Percentiles rank a stretch among this genome's conserved stretches.
Conservation (phyloP, 2,797 vertebrate species). For the Staurois parvus region DNA sequence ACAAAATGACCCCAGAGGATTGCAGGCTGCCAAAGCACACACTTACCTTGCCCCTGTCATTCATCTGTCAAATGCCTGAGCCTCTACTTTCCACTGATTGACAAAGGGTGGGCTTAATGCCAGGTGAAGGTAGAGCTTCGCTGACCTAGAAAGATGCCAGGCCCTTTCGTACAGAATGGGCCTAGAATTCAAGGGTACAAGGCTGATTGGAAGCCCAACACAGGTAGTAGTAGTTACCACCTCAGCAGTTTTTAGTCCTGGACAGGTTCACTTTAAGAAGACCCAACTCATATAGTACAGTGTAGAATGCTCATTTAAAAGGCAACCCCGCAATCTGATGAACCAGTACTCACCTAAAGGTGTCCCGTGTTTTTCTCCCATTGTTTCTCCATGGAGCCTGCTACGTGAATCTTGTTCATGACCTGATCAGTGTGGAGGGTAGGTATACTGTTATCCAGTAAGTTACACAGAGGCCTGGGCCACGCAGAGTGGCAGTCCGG, state of each 20-base stretch:
- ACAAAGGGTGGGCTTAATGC: no score
- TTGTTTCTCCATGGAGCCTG: constrained; percentile 89
- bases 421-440: constrained; percentile 82
- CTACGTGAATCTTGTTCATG: constrained; percentile 91
- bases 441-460: constrained; percentile 74
- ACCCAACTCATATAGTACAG: neutral
- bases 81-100: no score
- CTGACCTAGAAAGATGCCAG: no score
- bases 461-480: constrained; percentile 43
- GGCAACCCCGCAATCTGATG: neutral
- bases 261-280: neutral
- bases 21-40: no score
- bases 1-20: no score
- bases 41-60: no score
- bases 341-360: constrained; percentile 85
- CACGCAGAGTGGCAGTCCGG: constrained; percentile 57
- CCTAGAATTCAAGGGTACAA: neutral
- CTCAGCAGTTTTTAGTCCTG: neutral
- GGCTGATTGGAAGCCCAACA: neutral
- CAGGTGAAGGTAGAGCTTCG: no score
- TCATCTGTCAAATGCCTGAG: no score
- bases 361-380: constrained; percentile 91
- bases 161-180: no score
- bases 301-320: neutral
- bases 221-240: neutral